These are phyloP conservation scores for Sebastes hubbsi DNA, from an alignment of 2,797 vertebrate genomes.

Conservation along the genomic window DNA sequence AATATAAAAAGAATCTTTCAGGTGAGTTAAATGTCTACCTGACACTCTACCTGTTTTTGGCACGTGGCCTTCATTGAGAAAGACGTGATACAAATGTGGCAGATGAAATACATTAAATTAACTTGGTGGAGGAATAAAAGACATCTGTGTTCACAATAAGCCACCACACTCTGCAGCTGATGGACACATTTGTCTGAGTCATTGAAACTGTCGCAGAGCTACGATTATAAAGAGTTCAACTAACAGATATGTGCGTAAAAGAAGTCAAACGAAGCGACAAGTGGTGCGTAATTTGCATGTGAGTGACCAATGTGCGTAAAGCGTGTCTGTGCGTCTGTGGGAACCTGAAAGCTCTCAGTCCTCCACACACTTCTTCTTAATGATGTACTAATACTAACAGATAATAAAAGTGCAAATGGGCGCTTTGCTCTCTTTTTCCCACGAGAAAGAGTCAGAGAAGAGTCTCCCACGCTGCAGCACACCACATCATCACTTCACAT, in stretches of 20 bases:
- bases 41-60: not conserved
- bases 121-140: not conserved
- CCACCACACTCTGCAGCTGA: not conserved
- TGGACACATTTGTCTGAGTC: not conserved
- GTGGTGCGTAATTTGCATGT: slow-evolving; percentile 16
- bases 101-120: not conserved
- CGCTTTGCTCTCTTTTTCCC: slow-evolving; percentile 15
- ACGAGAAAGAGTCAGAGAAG: slow-evolving; percentile 24
- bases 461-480: not conserved
- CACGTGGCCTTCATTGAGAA: not conserved
- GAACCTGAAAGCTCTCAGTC: not conserved
- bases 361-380: slow-evolving; percentile 29
- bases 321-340: slow-evolving; percentile 12
- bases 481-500: accelerated
- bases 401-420: slow-evolving; percentile 41
- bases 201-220: not conserved
- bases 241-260: not conserved
- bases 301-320: not conserved
- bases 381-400: slow-evolving; percentile 30
- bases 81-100: too few relatives aligned
- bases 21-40: not conserved
- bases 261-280: not conserved
- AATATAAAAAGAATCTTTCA: not conserved
- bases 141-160: not conserved
- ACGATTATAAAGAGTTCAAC: not conserved